phyloP scores from a whole-genome alignment of 2,797 vertebrate species.

The Siniperca undulata region DNA sequence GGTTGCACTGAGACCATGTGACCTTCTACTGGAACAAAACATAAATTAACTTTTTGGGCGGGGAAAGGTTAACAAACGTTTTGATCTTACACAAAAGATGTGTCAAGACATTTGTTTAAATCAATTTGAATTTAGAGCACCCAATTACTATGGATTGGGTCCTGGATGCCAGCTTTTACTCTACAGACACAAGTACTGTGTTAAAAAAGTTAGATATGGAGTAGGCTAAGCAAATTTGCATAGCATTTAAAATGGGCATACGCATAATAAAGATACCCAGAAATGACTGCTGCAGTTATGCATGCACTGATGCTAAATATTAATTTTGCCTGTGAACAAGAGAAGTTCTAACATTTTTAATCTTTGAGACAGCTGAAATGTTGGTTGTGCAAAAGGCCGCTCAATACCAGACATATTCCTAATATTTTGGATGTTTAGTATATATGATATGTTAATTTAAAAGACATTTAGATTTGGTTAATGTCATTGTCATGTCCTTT shows the following conservation, averaged over 20 bases:
- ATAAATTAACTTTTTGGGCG: not conserved
- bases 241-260: not conserved
- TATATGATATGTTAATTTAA: not conserved
- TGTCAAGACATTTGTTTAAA: conserved; percentile 1
- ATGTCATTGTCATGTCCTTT: not conserved
- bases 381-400: not conserved
- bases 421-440: conserved; percentile 12
- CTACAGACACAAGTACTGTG: not conserved
- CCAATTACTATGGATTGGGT: not conserved
- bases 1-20: conserved; percentile 6
- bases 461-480: not conserved
- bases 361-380: not conserved
- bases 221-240: conserved; percentile 17
- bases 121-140: not conserved
- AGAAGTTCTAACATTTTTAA: not conserved
- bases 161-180: not conserved
- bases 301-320: conserved; percentile 29
- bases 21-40: conserved; percentile 37
- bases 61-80: not conserved
- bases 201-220: conserved; percentile 11
- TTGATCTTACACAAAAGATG: not conserved
- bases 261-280: conserved; percentile 8
- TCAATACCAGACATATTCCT: not conserved
- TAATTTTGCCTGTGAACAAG: not conserved
- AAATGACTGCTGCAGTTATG: conserved; percentile 10